These are phyloP conservation scores for Aleiodes sp. DNA, from an alignment of 1,140 invertebrate species.

Conservation along the genomic window DNA sequence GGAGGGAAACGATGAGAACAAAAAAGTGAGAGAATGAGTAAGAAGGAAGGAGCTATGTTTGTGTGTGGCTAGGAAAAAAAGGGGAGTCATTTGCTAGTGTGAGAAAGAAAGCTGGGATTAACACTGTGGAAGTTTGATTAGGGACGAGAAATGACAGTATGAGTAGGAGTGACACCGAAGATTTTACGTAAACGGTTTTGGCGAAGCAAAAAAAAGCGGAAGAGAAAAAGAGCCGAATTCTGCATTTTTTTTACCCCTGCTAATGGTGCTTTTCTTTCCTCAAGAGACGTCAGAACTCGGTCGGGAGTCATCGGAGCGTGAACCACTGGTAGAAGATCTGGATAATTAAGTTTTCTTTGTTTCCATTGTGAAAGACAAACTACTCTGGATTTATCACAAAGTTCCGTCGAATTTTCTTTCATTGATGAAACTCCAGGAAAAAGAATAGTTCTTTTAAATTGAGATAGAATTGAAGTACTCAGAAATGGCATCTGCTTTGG, in stretches of 20 bases:
- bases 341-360: slow-evolving; percentile 30
- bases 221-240: neutral
- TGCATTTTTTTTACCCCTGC: neutral
- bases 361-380: neutral
- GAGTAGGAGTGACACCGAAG: neutral
- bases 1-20: neutral
- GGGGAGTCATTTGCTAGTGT: neutral
- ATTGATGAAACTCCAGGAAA: neutral
- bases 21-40: neutral
- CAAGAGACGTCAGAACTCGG: slow-evolving; percentile 27
- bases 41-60: neutral
- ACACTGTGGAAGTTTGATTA: slow-evolving; percentile 7
- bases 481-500: no score
- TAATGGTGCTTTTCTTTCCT: slow-evolving; percentile 17
- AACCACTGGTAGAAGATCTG: slow-evolving; percentile 26
- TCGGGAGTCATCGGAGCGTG: slow-evolving; percentile 32
- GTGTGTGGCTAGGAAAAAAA: neutral
- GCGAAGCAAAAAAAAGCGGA: neutral
- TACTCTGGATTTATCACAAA: neutral
- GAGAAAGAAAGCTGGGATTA: slow-evolving; percentile 4
- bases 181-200: slow-evolving; percentile 4
- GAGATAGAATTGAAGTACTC: no score
- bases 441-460: neutral
- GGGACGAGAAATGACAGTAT: neutral
- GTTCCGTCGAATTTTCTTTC: neutral